Percentiles rank a stretch among this genome's conserved stretches.
phyloP scores from a whole-genome alignment of 1,140 invertebrate genomes.

The Lerema accius region DNA sequence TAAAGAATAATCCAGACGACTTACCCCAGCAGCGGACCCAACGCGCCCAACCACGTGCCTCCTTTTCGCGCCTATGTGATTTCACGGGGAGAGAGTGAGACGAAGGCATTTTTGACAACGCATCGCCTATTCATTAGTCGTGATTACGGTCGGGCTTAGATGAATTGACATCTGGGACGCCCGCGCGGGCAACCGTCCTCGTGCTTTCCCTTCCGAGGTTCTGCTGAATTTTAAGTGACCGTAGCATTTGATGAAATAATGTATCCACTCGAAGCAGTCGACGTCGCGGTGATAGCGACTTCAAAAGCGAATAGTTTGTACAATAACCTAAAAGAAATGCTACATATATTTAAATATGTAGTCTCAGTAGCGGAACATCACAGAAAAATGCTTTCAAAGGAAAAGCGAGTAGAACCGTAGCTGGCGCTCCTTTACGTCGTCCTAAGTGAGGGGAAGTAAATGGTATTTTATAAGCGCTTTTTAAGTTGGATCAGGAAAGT shows the following conservation, averaged over 20 bases:
- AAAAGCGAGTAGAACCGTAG: conserved; percentile 33
- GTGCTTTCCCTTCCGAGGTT: conserved; percentile 71
- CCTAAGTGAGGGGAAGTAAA: conserved; percentile 39
- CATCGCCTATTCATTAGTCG: conserved; percentile 79
- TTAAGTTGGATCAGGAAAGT: conserved; percentile 41
- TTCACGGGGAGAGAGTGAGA: conserved; percentile 57
- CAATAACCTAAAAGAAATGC: conserved; percentile 13
- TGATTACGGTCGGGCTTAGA: conserved; percentile 67
- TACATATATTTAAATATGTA: conserved; percentile 11
- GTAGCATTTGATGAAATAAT: conserved; percentile 59
- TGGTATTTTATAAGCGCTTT: conserved; percentile 41
- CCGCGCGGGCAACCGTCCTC: conserved; percentile 52
- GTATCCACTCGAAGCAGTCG: conserved; percentile 11
- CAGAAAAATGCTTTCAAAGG: conserved; percentile 39
- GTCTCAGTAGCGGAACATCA: conserved; percentile 28
- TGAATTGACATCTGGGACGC: conserved; percentile 78
- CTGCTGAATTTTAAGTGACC: conserved; percentile 69
- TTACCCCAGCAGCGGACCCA: conserved; percentile 60
- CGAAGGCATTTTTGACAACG: conserved; percentile 57
- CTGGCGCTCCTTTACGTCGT: conserved; percentile 36
- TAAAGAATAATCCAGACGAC: conserved; percentile 75
- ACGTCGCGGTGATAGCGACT: background rate
- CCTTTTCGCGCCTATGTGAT: conserved; percentile 53
- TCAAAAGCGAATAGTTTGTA: conserved; percentile 15
- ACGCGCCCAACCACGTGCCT: conserved; percentile 48